Evolutionary conservation across 2,888 invertebrate genomes (phyloP), one percentile per base, ranked within the genome.

Genomic region (Cosmia pyralina): DNA sequence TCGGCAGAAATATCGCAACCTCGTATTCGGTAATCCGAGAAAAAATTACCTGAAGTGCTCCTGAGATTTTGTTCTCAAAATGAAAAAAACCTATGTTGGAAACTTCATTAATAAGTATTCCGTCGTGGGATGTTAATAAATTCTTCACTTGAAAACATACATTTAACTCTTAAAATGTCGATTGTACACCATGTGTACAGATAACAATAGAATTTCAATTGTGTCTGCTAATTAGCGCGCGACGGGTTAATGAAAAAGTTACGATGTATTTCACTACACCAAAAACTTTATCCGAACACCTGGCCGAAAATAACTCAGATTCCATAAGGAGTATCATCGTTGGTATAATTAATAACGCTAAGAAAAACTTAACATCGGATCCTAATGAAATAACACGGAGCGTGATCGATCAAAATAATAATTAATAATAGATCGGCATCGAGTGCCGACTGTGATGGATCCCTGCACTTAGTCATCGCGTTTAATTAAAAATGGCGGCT

Each of bases 401-500:
- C 94, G 90, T 94, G 94, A 96, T 95, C 95, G 92, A 95, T 96
- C 95, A 96, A 94, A 95, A 95, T 94, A 95, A 94, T 95, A 96
- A 96, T 95, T 95, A 96, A 95, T 95, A 95, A 94, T 94, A 95
- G 94, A 93, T 93, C 92, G 92, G 90, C 90, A 87, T 88, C 90
- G 90, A 91, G 90, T 89, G 90, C 90, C 92, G 92, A 91, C 92
- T 89, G 93, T 94, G 94, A 94, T 94, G 93, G 93, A 94, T 93
- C 92, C 92, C 90, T 89, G 89, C 92, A 94, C 96, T 94, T 94
- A 95, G 96, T 95, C 96, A 96, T 96, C 94, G 94, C 88, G 91
- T 95, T 95, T 95, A 96, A 96, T 96, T 96, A 96, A 96, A 95
- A 95, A 94, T 92, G 90, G 91, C 92, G 90, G 90, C 89, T 81